Conservation (phyloP, 2,113 vertebrate genomes). For the Barnardius zonarius region DNA sequence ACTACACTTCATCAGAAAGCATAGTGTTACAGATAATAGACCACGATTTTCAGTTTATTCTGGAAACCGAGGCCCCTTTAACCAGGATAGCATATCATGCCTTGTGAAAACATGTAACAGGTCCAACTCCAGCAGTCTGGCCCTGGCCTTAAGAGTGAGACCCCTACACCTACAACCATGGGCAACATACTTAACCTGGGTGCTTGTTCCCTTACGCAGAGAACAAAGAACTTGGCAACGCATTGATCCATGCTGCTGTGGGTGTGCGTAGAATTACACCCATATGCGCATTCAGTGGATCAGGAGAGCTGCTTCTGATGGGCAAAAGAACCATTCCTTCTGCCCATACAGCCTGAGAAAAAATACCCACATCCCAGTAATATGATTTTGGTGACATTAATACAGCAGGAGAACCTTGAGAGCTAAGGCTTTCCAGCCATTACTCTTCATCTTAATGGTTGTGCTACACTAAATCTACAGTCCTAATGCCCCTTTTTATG, state of each 20-base stretch:
- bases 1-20: background rate
- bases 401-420: background rate
- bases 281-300: background rate
- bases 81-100: background rate
- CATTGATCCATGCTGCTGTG: background rate
- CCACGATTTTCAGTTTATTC: background rate
- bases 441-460: background rate
- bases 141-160: background rate
- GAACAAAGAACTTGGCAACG: background rate
- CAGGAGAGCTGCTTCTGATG: background rate
- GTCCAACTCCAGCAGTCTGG: background rate
- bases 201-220: background rate
- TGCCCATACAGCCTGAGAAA: background rate
- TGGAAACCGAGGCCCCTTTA: background rate
- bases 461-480: conserved; percentile 24
- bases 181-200: background rate
- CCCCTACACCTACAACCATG: background rate
- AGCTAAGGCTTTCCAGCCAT: background rate
- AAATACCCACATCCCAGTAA: background rate
- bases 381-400: background rate
- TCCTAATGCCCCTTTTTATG: conserved; percentile 27
- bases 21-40: background rate
- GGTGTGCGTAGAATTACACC: background rate
- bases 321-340: background rate
- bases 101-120: background rate